These are phyloP conservation scores for Megaceryle maxima DNA, from an alignment of 2,113 vertebrate genomes.

Conservation along the genomic window DNA sequence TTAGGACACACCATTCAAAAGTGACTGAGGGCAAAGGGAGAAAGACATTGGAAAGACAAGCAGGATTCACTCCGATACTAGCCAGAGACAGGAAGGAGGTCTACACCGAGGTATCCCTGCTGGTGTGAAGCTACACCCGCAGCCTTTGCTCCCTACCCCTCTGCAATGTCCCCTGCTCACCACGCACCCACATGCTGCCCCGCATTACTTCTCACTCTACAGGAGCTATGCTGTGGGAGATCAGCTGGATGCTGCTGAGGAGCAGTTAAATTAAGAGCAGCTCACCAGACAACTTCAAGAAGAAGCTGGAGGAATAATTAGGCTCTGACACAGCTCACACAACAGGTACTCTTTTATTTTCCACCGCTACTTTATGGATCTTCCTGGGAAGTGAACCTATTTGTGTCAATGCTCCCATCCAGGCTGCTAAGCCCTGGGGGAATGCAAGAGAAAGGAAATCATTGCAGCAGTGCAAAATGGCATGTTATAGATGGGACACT, in stretches of 20 bases:
- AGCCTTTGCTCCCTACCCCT: neutral
- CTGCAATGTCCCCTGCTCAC: neutral
- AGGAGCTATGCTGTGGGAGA: accelerated
- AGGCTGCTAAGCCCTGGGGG: neutral
- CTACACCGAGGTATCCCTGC: accelerated
- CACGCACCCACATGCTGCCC: accelerated
- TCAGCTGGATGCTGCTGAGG: neutral
- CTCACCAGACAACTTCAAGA: neutral
- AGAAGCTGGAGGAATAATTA: neutral
- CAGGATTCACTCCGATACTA: neutral
- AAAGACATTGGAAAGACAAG: neutral
- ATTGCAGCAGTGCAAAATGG: neutral
- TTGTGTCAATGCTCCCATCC: neutral
- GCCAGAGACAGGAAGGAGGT: neutral
- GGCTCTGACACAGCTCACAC: neutral
- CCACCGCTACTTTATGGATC: neutral
- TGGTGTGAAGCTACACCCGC: neutral
- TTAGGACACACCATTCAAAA: neutral
- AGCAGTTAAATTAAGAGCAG: neutral
- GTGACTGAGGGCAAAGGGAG: neutral
- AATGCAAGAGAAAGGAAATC: neutral
- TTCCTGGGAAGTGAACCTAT: neutral
- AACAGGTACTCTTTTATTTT: conserved; percentile 3
- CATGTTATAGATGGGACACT: neutral
- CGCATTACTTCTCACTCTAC: neutral